Evolutionary conservation across 2,113 vertebrate species (phyloP).

Genomic region (Columba livia): DNA sequence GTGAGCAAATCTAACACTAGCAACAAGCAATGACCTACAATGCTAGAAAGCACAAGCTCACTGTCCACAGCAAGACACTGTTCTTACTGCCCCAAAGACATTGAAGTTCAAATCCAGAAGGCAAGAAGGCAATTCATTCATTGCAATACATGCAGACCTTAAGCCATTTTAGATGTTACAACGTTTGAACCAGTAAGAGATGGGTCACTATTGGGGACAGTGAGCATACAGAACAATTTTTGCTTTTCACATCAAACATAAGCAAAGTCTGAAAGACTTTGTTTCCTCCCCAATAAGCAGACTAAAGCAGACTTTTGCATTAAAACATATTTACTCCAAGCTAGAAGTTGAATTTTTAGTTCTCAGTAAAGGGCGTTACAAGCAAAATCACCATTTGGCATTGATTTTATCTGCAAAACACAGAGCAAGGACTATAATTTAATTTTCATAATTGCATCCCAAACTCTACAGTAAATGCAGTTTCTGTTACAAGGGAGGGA

Average conservation of each 20-base stretch:
- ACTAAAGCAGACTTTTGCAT: background rate
- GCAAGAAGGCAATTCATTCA: background rate
- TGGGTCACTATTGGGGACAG: background rate
- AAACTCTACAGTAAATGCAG: background rate
- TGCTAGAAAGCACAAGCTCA: background rate
- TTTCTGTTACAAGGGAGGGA: background rate
- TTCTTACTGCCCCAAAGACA: background rate
- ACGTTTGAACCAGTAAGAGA: background rate
- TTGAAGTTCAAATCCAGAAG: background rate
- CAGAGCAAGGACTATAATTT: background rate
- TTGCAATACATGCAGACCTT: background rate
- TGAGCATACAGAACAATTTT: background rate
- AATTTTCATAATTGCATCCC: background rate
- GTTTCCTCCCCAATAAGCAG: background rate
- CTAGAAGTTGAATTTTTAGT: background rate
- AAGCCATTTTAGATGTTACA: background rate
- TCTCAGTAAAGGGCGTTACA: background rate
- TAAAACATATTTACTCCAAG: background rate
- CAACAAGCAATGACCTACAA: background rate
- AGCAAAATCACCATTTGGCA: background rate
- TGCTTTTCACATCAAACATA: background rate
- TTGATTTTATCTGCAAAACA: background rate
- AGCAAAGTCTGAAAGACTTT: background rate
- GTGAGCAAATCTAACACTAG: background rate
- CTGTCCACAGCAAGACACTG: accelerated